phyloP scores from a whole-genome alignment of 1,140 invertebrate genomes.

The Drosophila hydei region DNA sequence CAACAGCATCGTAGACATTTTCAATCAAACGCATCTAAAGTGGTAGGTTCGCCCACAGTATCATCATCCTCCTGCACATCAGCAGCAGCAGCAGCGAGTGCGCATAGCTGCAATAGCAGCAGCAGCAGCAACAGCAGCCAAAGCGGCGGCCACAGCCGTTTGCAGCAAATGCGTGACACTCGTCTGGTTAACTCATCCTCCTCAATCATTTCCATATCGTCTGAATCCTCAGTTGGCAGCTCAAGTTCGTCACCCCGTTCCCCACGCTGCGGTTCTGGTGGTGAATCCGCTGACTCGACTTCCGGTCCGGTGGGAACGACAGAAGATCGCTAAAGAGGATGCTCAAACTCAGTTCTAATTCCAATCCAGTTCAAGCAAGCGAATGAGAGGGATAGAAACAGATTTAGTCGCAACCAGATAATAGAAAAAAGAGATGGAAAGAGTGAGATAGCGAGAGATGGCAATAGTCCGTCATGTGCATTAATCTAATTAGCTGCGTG shows the following conservation, averaged over 20 bases:
- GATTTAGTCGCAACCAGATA: neutral
- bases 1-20: conserved; percentile 32
- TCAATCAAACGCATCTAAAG: conserved; percentile 15
- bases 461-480: conserved; percentile 6
- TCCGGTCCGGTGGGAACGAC: conserved; percentile 24
- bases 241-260: conserved; percentile 65
- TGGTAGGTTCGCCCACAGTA: conserved; percentile 46
- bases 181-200: conserved; percentile 69
- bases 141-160: conserved; percentile 33
- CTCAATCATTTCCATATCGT: conserved; percentile 82
- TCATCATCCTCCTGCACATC: conserved; percentile 26
- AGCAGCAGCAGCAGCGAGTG: conserved; percentile 4
- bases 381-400: conserved; percentile 1
- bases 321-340: conserved; percentile 29
- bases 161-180: conserved; percentile 62
- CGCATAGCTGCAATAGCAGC: conserved; percentile 11
- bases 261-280: conserved; percentile 42
- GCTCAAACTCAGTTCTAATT: neutral
- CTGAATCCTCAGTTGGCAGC: conserved; percentile 76
- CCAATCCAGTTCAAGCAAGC: neutral
- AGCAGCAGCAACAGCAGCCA: conserved; percentile 26
- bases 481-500: conserved; percentile 4
- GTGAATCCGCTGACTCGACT: conserved; percentile 37
- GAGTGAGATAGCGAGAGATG: conserved; percentile 30
- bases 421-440: neutral